Percentiles rank a stretch among this genome's conserved stretches.
These are phyloP conservation scores for Drosophila arawakana DNA, from an alignment of 1,140 invertebrate genomes.

Conservation along the genomic window DNA sequence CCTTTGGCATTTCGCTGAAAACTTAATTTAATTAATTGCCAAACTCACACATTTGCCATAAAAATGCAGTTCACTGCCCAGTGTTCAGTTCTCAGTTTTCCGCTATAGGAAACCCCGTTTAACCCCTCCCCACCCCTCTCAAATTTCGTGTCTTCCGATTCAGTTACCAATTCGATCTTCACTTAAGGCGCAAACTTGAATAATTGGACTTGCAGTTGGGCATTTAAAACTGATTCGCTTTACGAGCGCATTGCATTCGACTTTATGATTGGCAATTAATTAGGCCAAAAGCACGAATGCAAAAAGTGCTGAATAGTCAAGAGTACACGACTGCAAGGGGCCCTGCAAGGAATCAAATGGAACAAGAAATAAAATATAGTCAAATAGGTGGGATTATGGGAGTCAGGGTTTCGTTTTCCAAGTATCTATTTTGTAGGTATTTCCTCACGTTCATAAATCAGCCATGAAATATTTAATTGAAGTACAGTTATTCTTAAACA, in stretches of 20 bases:
- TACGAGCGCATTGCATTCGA: slow-evolving; percentile 62
- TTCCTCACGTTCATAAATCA: too few species aligned
- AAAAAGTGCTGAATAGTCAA: background rate
- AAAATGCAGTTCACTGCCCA: slow-evolving; percentile 44
- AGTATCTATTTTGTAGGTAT: too few species aligned
- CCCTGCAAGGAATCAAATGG: too few species aligned
- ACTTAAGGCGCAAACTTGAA: slow-evolving; percentile 79
- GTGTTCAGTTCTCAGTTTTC: slow-evolving; percentile 15
- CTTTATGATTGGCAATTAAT: slow-evolving; percentile 82
- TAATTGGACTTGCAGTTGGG: slow-evolving; percentile 68
- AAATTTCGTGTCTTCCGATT: background rate
- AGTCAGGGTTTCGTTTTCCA: too few species aligned
- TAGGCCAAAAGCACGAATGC: slow-evolving; percentile 69
- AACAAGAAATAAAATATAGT: too few species aligned
- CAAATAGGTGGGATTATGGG: too few species aligned
- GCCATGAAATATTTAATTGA: too few species aligned
- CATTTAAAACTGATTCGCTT: slow-evolving; percentile 78
- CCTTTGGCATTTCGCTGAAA: slow-evolving; percentile 80
- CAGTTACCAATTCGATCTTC: slow-evolving; percentile 25
- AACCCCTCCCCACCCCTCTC: background rate
- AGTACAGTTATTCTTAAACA: too few species aligned
- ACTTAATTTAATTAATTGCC: slow-evolving; percentile 82
- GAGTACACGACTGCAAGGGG: too few species aligned
- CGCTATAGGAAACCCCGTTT: background rate
- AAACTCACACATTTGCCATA: slow-evolving; percentile 68